Percentiles rank a stretch among this genome's conserved stretches.
Conservation (phyloP, 2,113 vertebrate genomes). For the Synodontis membranacea region DNA sequence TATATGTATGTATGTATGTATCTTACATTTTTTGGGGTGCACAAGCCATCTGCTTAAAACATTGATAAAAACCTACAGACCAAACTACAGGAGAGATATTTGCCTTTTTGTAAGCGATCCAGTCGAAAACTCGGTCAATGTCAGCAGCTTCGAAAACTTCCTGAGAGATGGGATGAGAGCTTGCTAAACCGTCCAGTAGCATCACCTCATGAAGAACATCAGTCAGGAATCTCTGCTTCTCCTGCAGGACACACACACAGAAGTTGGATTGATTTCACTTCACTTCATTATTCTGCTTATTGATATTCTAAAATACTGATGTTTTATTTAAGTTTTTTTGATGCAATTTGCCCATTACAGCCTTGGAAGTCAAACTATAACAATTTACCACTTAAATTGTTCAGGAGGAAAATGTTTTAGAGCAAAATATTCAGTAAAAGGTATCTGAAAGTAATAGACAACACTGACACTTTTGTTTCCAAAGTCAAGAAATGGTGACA, state of each 20-base stretch:
- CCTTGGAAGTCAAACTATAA: constrained; percentile 6
- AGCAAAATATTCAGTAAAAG: constrained; percentile 3
- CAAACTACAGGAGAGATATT: constrained; percentile 34
- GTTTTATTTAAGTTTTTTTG: neutral
- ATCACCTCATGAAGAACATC: constrained; percentile 97
- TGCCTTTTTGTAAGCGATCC: constrained; percentile 98
- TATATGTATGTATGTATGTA: too few relatives aligned
- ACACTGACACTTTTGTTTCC: neutral
- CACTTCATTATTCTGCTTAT: neutral
- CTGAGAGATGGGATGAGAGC: constrained; percentile 95
- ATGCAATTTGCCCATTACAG: neutral
- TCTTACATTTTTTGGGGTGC: neutral
- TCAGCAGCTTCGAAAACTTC: constrained; percentile 89
- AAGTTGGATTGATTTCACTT: neutral
- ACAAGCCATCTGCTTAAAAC: neutral
- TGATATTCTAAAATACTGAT: neutral
- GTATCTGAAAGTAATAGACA: neutral
- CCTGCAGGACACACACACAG: constrained; percentile 68
- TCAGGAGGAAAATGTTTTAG: neutral
- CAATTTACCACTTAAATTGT: constrained; percentile 27
- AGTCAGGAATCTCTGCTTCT: constrained; percentile 96
- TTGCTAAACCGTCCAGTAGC: constrained; percentile 88
- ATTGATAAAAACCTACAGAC: neutral
- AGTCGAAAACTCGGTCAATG: constrained; percentile 94
- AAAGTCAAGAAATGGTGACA: constrained; percentile 5